Evolutionary conservation across 2,797 vertebrate species (phyloP), one percentile per base, ranked within the genome.

Genomic region (Gila robusta): DNA sequence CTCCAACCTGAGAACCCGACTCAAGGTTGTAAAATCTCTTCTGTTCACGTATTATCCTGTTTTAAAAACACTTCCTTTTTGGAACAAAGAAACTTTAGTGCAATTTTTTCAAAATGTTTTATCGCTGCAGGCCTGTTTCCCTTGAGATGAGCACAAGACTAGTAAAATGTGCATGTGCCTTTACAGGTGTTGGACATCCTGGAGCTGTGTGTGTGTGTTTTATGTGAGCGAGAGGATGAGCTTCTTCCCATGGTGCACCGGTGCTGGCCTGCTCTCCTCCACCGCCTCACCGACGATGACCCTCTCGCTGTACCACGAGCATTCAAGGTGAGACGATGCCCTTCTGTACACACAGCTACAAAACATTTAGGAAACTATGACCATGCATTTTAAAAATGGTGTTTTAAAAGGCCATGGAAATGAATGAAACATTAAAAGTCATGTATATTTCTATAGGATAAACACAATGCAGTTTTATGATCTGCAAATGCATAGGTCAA

Each of bases 211-310:
- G 93, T 99, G 6, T 81, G 82, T 0, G 88, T 97, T 28, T 94
- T 99, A 87, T 95, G 95, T 82, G 93, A 95, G 87, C 93, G 91
- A 1, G 93, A 96, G 91, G 94, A 96, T 74, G 96, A 97, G 72
- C 94, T 99, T 81, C 96, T 99, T 70, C 98, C 98, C 10, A 93
- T 99, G 96, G 96, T 95, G 84, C 98, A 99, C 86, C 96, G 95
- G 73, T 95, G 94, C 90, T 99, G 98, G 98, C 97, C 97, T 1
- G 92, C 97, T 2, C 96, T 99, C 0, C 93, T 98, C 44, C 93
- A 94, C 84, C 96, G 98, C 85, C 96, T 99, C 91, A 95, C 95
- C 6, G 94, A 91, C 0, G 97, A 99, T 0, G 96, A 98, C 90
- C 97, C 97, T 0, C 91, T 97, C 79, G 96, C 94, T 0, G 95